Evolutionary conservation across 2,797 vertebrate genomes (phyloP), one percentile per base, ranked within the genome.

Genomic region (Cygnus olor): DNA sequence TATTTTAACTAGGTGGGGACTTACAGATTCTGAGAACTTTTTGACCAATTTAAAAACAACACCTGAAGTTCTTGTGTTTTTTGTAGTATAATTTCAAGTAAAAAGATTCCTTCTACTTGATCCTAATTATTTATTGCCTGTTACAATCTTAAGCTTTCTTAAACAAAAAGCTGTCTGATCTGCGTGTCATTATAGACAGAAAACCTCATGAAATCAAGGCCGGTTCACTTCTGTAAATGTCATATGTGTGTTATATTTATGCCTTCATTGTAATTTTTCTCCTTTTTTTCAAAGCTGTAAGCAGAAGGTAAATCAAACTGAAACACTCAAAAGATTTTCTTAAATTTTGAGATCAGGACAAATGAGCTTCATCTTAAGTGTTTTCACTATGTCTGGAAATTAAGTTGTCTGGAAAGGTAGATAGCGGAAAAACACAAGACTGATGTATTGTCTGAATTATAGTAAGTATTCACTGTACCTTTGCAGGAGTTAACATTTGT

Each of bases 401-500:
- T 21, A 65, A 65, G 72, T 22, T 83, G 76, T 85, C 76, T 80
- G 12, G 66, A 53, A 81, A 81, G 82, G 80, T 10, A 44, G 88
- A 9, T 16, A 53, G 34, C n/a, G 66, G 73, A 69, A 72, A 80
- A 80, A 49, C 13, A 47, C 60, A 30, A 63, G 73, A 21, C 63
- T 91, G 88, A 58, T 73, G 58, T 38, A 63, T 70, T 76, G 71
- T 85, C 74, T 82, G 74, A 85, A 49, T 93, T 81, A 56, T 24
- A 28, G 66, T 24, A 76, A 71, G 71, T 63, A 84, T 94, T 93
- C 91, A 80, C 91, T 5, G n/a, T 36, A 79, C 87, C 88, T 94
- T 88, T 68, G 47, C 66, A 66, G 63, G 90, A 94, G 89, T 90
- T 90, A 96, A 49, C 90, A 47, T 86, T 94, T 93, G 88, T 73